Evolutionary conservation across 2,113 vertebrate genomes (phyloP), one percentile per base, ranked within the genome.

Genomic region (Chloropsis cyanopogon): DNA sequence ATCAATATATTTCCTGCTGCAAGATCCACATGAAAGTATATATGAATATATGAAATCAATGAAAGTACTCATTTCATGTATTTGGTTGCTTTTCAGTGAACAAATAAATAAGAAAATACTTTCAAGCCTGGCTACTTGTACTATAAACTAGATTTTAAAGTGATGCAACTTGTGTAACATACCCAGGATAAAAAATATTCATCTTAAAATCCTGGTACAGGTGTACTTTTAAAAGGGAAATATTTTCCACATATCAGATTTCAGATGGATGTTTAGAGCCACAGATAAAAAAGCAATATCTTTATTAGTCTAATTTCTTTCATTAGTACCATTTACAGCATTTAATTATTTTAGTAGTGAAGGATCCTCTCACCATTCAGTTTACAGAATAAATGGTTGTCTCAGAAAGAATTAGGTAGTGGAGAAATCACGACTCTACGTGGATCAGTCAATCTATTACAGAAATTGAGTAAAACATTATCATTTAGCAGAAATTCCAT

Each of bases 391-490:
- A 6, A 3, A 41, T 78, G 23, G 5, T 11, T 70, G 20, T 80
- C 31, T 90, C 66, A 56, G 69, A 57, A 84, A 72, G 31, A 72
- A 39, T 3, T 24, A 47, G 6, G 11, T 37, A 61, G 23, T 46
- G 4, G 2, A 16, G 1, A 76, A 80, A 61, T 1, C 9, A 56
- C 39, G 0, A 52, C 7, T 16, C 23, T 53, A 7, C 2, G 1
- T 52, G 50, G 10, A 42, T 69, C 20, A n/a, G 8, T 5, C 20
- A 59, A 14, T 83, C 72, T 65, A 46, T 28, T 69, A 8, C 5
- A 61, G 23, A 90, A 70, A 59, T 23, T 31, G 11, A 60, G 16
- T 20, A 42, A 56, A 91, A 68, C 2, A 61, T 20, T 82, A 4
- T n/a, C 18, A 46, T 57, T 85, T 49, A 86, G 44, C 11, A 80